Percentiles rank a stretch among this genome's conserved stretches.
These are phyloP conservation scores for Eurois occulta DNA, from an alignment of 2,888 invertebrate genomes.

Conservation along the genomic window DNA sequence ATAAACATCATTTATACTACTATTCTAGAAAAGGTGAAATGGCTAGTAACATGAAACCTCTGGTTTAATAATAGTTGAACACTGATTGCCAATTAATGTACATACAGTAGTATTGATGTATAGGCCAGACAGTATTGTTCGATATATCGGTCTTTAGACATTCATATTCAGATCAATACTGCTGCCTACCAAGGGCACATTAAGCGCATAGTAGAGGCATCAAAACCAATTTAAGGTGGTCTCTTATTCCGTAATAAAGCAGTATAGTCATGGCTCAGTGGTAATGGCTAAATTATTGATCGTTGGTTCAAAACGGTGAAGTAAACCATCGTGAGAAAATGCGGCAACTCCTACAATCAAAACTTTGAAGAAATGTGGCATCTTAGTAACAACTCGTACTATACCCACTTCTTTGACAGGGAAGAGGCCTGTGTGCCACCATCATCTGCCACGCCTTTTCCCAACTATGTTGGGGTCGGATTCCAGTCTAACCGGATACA, in stretches of 20 bases:
- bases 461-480: too few relatives aligned
- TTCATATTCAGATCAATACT: neutral
- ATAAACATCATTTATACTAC: neutral
- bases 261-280: neutral
- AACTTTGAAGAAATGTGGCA: neutral
- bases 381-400: neutral
- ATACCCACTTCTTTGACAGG: neutral
- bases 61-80: neutral
- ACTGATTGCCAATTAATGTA: slow-evolving; percentile 35
- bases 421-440: neutral
- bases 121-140: neutral
- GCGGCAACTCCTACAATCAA: neutral
- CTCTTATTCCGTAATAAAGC: neutral
- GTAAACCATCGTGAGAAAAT: neutral
- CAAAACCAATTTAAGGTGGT: neutral
- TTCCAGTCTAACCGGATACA: too few relatives aligned
- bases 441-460: too few relatives aligned
- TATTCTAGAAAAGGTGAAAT: neutral
- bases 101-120: neutral
- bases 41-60: neutral
- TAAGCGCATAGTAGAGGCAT: neutral
- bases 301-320: neutral
- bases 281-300: neutral
- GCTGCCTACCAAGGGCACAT: neutral
- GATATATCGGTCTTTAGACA: neutral